A percentile compares a stretch with the other conserved stretches of the same genome.
Conservation (phyloP, 1,140 invertebrate species). For the Aphelenchoides fujianensis region DNA sequence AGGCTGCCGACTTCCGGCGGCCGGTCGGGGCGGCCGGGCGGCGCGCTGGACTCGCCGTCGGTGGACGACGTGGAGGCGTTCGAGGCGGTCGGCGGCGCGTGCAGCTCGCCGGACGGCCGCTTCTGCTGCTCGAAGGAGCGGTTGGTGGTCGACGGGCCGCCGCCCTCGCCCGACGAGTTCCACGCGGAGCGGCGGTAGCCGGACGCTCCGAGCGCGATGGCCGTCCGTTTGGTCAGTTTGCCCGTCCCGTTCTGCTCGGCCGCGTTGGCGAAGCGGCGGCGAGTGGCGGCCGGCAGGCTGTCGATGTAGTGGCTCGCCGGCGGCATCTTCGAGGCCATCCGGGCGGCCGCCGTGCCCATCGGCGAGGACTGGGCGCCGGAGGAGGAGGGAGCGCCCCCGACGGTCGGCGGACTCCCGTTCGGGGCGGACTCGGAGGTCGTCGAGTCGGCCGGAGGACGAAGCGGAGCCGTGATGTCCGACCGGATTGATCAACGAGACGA, state of each 20-base stretch:
- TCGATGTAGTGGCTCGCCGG: constrained; percentile 8
- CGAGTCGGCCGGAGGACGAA: constrained; percentile 20
- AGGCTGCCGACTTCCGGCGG: background rate
- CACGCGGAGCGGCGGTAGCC: constrained; percentile 16
- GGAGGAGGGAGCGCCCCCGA: background rate
- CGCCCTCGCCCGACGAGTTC: constrained; percentile 4
- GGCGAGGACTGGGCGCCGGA: background rate
- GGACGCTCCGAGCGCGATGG: constrained; percentile 17
- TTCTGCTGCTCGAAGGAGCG: constrained; percentile 4
- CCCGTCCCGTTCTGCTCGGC: constrained; percentile 9
- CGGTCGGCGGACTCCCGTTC: background rate
- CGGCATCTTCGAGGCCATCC: constrained; percentile 16
- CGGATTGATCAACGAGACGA: constrained; percentile 17
- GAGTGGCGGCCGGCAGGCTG: background rate
- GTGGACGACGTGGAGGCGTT: background rate
- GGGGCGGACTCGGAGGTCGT: background rate
- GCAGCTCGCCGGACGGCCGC: background rate
- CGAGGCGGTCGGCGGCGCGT: background rate
- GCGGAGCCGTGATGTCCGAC: constrained; percentile 16
- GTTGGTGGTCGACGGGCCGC: background rate
- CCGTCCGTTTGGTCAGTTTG: constrained; percentile 12
- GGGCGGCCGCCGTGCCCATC: background rate
- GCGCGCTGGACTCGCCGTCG: background rate
- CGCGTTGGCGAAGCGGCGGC: constrained; percentile 7
- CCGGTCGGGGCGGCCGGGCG: background rate